These are phyloP conservation scores for Coptotermes formosanus DNA, from an alignment of 1,140 invertebrate genomes.

Conservation along the genomic window DNA sequence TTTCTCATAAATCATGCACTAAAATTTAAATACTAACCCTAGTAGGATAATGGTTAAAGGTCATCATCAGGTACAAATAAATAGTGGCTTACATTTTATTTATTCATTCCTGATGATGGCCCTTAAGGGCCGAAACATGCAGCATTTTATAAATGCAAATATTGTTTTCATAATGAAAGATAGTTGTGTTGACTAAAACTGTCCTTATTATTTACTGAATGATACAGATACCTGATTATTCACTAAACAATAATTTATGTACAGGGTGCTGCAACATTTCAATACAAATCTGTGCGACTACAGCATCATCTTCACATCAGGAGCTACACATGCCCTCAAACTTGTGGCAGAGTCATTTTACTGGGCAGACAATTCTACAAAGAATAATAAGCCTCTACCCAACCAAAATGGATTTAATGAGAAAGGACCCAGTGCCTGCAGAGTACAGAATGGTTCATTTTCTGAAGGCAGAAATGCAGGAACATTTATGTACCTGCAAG, in stretches of 20 bases:
- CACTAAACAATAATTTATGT: constrained; percentile 23
- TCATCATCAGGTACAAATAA: too few relatives aligned
- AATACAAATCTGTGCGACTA: constrained; percentile 79
- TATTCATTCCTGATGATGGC: too few relatives aligned
- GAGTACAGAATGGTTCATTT: not conserved
- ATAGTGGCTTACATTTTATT: too few relatives aligned
- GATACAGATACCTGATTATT: too few relatives aligned
- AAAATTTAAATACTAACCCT: too few relatives aligned
- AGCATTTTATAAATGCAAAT: too few relatives aligned
- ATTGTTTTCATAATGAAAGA: too few relatives aligned
- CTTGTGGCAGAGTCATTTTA: constrained; percentile 79
- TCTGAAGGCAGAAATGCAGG: constrained; percentile 46
- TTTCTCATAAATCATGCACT: too few relatives aligned
- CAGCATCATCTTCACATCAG: constrained; percentile 86
- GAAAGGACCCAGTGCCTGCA: not conserved
- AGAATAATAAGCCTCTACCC: not conserved
- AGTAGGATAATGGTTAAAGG: too few relatives aligned
- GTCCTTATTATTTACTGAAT: too few relatives aligned
- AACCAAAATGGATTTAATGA: not conserved
- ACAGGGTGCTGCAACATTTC: constrained; percentile 80
- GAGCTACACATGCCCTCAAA: constrained; percentile 82
- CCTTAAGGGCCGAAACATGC: too few relatives aligned
- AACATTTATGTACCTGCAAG: constrained; percentile 77
- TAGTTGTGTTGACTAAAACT: too few relatives aligned
- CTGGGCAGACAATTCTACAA: constrained; percentile 43